phyloP scores from a whole-genome alignment of 2,113 vertebrate species.

The human (Homo sapiens) region DNA sequence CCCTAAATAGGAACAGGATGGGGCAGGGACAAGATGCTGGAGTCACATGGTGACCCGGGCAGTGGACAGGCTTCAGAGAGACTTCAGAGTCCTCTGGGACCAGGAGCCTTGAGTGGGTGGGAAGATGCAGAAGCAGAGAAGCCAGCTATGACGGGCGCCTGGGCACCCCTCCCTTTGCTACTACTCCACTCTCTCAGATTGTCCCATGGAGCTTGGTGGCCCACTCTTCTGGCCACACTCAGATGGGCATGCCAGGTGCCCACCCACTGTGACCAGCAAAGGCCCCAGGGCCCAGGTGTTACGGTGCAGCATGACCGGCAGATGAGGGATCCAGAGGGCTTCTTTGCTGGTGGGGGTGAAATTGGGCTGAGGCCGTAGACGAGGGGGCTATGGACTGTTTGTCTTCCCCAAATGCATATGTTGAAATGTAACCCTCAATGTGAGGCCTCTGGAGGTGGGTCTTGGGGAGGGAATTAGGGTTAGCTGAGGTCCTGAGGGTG shows the following conservation, averaged over 20 bases:
- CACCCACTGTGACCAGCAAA: not conserved
- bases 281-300: not conserved
- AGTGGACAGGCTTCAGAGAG: not conserved
- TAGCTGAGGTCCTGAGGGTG: not conserved
- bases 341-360: not conserved
- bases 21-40: not conserved
- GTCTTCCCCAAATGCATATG: not conserved
- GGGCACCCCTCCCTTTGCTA: not conserved
- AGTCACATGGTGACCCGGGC: not conserved
- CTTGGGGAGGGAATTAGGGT: no score
- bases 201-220: not conserved
- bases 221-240: not conserved
- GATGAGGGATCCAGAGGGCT: not conserved
- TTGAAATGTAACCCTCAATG: not conserved
- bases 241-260: not conserved
- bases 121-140: not conserved
- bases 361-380: no score
- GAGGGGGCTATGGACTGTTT: not conserved
- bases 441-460: not conserved
- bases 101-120: not conserved
- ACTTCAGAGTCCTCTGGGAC: not conserved
- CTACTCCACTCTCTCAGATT: not conserved
- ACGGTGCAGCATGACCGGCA: rapidly evolving
- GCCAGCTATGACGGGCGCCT: not conserved
- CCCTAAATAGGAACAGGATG: no score